Evolutionary conservation across 1,140 invertebrate genomes (phyloP).

Genomic region (Drosophila nasuta): DNA sequence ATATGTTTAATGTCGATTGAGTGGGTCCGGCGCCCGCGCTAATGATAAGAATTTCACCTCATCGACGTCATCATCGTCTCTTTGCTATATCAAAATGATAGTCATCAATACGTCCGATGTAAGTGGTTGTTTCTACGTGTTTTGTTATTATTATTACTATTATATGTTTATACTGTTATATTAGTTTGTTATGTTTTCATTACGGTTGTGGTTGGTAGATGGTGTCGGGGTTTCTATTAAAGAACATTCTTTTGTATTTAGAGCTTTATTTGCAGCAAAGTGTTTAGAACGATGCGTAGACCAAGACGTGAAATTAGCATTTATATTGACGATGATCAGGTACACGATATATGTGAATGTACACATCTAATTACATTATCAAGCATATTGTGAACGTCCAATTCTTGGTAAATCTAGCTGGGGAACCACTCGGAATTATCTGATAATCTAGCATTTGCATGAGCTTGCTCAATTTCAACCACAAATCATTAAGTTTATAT

Average conservation of each 20-base stretch:
- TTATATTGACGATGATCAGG: conserved; percentile 68
- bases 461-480: not conserved
- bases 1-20: conserved; percentile 52
- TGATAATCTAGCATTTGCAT: conserved; percentile 17
- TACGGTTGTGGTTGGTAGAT: conserved; percentile 18
- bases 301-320: conserved; percentile 62
- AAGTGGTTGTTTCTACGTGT: conserved; percentile 42
- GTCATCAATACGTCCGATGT: conserved; percentile 75
- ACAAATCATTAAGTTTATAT: conserved; percentile 1
- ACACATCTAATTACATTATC: conserved; percentile 2
- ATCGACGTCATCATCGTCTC: conserved; percentile 51
- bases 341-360: conserved; percentile 33
- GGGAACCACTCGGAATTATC: conserved; percentile 16
- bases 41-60: conserved; percentile 72
- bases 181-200: not conserved
- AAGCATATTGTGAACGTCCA: conserved; percentile 33
- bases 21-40: conserved; percentile 41
- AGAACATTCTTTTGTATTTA: conserved; percentile 4
- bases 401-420: conserved; percentile 1
- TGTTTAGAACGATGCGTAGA: conserved; percentile 58
- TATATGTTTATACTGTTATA: conserved; percentile 26
- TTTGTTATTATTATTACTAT: not conserved
- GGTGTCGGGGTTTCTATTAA: conserved; percentile 27
- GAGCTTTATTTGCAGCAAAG: conserved; percentile 37
- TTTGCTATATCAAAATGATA: conserved; percentile 66